phyloP scores from a whole-genome alignment of 1,140 invertebrate genomes.

The Drosophila eugracilis region DNA sequence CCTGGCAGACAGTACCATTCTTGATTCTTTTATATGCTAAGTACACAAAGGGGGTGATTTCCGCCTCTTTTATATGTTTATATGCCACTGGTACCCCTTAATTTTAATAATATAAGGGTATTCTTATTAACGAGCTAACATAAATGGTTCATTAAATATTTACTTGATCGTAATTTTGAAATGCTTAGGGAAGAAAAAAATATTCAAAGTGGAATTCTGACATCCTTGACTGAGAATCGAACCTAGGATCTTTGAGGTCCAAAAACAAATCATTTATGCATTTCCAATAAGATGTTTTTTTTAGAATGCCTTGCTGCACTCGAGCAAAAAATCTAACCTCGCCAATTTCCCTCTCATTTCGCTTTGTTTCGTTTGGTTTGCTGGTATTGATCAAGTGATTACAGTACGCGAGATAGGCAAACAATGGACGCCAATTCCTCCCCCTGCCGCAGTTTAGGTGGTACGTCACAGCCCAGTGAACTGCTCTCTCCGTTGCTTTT shows the following conservation, averaged over 20 bases:
- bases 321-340: conserved; percentile 3
- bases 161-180: neutral
- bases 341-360: conserved; percentile 15
- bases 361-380: conserved; percentile 32
- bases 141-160: no score
- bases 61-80: neutral
- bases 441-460: conserved; percentile 17
- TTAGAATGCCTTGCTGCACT: conserved; percentile 25
- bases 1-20: conserved; percentile 1
- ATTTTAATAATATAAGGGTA: conserved; percentile 4
- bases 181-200: neutral
- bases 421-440: conserved; percentile 38
- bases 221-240: conserved; percentile 20
- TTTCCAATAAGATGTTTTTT: conserved; percentile 13
- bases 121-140: no score
- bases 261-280: neutral
- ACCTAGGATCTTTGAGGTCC: neutral
- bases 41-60: conserved; percentile 25
- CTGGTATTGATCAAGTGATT: conserved; percentile 45
- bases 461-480: conserved; percentile 38
- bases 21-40: no score
- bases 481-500: conserved; percentile 17
- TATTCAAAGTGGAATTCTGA: no score
- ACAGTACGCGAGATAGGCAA: conserved; percentile 46
- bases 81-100: conserved; percentile 2